These are phyloP conservation scores for Clivina fossor DNA, from an alignment of 2,888 invertebrate genomes.

Conservation along the genomic window DNA sequence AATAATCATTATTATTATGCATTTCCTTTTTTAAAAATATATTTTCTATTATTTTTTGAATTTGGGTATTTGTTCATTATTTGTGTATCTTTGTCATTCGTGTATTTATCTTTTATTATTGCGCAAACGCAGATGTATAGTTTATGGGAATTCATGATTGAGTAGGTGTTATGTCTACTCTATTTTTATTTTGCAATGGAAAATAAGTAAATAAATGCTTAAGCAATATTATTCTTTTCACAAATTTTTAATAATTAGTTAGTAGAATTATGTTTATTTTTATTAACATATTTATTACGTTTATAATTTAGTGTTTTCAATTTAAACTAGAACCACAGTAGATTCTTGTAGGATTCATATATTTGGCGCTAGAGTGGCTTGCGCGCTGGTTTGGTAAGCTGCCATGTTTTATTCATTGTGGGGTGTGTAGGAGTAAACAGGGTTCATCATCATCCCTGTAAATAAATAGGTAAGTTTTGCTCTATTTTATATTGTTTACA, in stretches of 20 bases:
- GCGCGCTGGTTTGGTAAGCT: constrained; percentile 50
- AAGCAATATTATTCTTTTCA: too few relatives aligned
- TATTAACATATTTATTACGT: background rate
- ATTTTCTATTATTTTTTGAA: too few relatives aligned
- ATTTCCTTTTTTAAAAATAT: too few relatives aligned
- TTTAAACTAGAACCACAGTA: background rate
- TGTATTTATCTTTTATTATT: background rate
- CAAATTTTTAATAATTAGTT: background rate
- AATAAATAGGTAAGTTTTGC: constrained; percentile 44
- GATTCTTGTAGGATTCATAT: constrained; percentile 14
- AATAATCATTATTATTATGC: too few relatives aligned
- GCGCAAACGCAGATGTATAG: constrained; percentile 8
- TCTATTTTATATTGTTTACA: constrained; percentile 33
- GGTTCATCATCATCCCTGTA: constrained; percentile 50
- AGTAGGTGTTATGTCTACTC: constrained; percentile 4
- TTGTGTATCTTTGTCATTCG: constrained; percentile 18
- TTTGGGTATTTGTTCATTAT: background rate
- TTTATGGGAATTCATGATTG: constrained; percentile 6
- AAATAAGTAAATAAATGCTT: too few relatives aligned
- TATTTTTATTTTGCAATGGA: too few relatives aligned
- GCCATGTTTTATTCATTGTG: constrained; percentile 80
- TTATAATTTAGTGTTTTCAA: background rate
- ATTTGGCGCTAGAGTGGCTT: constrained; percentile 27
- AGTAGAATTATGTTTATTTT: background rate
- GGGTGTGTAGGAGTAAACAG: constrained; percentile 57